phyloP scores from a whole-genome alignment of 1,140 invertebrate genomes.

The Danaus plexippus region DNA sequence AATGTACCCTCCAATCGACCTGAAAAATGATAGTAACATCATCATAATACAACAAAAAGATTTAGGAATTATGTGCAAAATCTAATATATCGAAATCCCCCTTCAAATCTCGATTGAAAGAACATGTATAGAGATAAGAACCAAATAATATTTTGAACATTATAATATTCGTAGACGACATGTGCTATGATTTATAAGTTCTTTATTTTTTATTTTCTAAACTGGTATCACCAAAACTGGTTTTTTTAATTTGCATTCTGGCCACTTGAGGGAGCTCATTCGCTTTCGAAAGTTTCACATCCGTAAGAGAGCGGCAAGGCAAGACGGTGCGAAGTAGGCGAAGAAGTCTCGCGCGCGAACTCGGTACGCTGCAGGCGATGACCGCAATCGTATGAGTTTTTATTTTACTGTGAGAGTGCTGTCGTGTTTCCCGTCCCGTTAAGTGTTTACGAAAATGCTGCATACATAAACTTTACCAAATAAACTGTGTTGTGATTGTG shows the following conservation, averaged over 20 bases:
- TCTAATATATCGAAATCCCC: too few relatives aligned
- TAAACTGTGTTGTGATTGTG: conserved; percentile 68
- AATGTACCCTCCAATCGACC: too few relatives aligned
- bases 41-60: too few relatives aligned
- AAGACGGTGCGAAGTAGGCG: conserved; percentile 59
- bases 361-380: conserved; percentile 67
- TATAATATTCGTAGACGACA: too few relatives aligned
- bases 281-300: conserved; percentile 71
- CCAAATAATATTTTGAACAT: too few relatives aligned
- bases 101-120: too few relatives aligned
- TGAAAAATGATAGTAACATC: too few relatives aligned
- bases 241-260: conserved; percentile 66
- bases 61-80: too few relatives aligned
- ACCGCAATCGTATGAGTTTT: conserved; percentile 68
- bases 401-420: conserved; percentile 65
- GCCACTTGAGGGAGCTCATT: conserved; percentile 59
- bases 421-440: conserved; percentile 59
- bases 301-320: conserved; percentile 67
- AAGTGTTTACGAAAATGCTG: conserved; percentile 69
- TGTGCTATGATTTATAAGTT: too few relatives aligned
- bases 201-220: too few relatives aligned
- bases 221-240: conserved; percentile 47
- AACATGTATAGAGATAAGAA: too few relatives aligned
- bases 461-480: conserved; percentile 61
- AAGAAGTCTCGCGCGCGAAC: conserved; percentile 68